Evolutionary conservation across 23 tunicate species (phyloP).

Genomic region (Halocynthia roretzi): DNA sequence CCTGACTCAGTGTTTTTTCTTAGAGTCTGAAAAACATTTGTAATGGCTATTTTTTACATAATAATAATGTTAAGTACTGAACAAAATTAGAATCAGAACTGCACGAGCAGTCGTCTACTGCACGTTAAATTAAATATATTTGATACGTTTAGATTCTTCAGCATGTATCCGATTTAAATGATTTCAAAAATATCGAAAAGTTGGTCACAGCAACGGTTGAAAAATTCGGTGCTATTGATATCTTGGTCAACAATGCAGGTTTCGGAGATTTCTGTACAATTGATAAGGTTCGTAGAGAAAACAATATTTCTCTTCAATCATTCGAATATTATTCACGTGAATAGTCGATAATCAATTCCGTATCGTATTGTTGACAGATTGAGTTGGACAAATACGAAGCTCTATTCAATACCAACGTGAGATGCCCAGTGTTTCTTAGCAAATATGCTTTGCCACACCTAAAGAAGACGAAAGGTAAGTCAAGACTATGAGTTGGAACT

Average conservation of each 20-base stretch:
- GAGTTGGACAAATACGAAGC: slow-evolving; percentile 22
- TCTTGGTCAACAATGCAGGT: slow-evolving; percentile 14
- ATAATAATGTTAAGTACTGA: too few species aligned
- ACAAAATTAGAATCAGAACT: too few species aligned
- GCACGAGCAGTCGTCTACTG: too few species aligned
- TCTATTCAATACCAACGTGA: slow-evolving; percentile 23
- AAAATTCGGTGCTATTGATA: slow-evolving; percentile 21
- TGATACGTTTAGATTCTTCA: not conserved
- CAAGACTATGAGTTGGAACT: not conserved
- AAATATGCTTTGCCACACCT: slow-evolving; percentile 24
- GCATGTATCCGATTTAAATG: not conserved
- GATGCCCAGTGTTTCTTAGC: slow-evolving; percentile 26
- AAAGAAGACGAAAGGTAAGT: slow-evolving; percentile 29
- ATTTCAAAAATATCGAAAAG: slow-evolving; percentile 13
- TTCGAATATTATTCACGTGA: not conserved
- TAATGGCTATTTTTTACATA: not conserved
- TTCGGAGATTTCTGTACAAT: not conserved
- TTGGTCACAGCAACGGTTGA: slow-evolving; percentile 7
- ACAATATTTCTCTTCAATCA: not conserved
- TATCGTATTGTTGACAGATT: slow-evolving; percentile 1
- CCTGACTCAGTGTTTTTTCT: not conserved
- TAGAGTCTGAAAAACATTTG: not conserved
- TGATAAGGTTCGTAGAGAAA: not conserved
- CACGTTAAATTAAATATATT: too few species aligned
- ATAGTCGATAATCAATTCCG: not conserved